Conservation (phyloP, 2,888 invertebrate genomes). For the Cylloceria caligata region DNA sequence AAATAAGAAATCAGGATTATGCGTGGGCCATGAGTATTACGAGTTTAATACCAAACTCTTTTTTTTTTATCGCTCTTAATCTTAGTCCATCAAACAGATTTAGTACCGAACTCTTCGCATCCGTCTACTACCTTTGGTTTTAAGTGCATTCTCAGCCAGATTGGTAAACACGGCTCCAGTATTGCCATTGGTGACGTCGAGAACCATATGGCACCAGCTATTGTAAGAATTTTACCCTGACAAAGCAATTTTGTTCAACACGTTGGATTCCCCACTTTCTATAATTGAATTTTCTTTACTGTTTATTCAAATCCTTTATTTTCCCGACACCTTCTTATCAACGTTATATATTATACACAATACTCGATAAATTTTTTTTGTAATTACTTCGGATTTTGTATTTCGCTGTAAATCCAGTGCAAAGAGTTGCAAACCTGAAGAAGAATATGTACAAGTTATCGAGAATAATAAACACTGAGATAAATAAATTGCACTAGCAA, state of each 20-base stretch:
- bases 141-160: conserved; percentile 91
- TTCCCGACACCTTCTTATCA: neutral
- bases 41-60: neutral
- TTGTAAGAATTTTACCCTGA: conserved; percentile 88
- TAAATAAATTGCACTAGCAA: too few relatives aligned
- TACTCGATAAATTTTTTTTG: conserved; percentile 36
- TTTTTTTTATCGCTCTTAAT: neutral
- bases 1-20: conserved; percentile 1
- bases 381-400: conserved; percentile 66
- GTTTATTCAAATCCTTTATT: neutral
- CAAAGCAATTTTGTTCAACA: conserved; percentile 87
- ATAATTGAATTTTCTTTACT: conserved; percentile 25
- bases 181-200: conserved; percentile 94
- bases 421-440: conserved; percentile 77
- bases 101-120: neutral
- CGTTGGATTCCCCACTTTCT: conserved; percentile 72
- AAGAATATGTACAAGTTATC: conserved; percentile 17
- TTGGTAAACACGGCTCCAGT: conserved; percentile 92
- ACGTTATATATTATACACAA: neutral
- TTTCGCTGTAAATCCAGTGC: conserved; percentile 79
- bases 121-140: conserved; percentile 86
- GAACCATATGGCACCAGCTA: conserved; percentile 90
- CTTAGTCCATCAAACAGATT: neutral
- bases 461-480: neutral
- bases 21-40: neutral